These are phyloP conservation scores for Pelagia noctiluca DNA, from an alignment of 30 jellyfish, hydroid and myxozoan species.

Conservation along the genomic window DNA sequence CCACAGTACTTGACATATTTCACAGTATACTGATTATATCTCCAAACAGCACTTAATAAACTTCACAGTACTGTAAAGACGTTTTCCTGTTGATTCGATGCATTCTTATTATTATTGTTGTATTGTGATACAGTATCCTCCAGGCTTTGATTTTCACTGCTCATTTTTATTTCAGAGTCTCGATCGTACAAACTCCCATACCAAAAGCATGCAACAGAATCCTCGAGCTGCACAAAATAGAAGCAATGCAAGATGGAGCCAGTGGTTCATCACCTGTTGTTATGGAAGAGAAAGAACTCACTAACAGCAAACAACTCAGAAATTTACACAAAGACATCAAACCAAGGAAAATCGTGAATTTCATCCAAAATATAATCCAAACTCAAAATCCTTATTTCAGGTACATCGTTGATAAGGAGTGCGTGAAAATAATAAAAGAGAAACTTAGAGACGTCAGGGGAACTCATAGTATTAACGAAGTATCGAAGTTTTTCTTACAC, in stretches of 20 bases:
- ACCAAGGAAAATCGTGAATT: slow-evolving; percentile 9
- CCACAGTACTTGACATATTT: no score
- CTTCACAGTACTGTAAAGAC: no score
- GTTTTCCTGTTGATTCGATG: no score
- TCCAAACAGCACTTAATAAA: no score
- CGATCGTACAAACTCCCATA: slow-evolving; percentile 34
- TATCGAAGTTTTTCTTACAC: slow-evolving; percentile 39
- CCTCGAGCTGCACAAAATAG: no score
- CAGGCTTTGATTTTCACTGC: no score
- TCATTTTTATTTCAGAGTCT: slow-evolving; percentile 17
- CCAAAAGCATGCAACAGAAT: slow-evolving; percentile 35
- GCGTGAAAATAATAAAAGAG: slow-evolving; percentile 7
- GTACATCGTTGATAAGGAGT: slow-evolving; percentile 32
- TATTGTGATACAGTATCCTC: no score
- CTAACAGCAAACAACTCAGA: neutral
- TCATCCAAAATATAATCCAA: slow-evolving; percentile 20
- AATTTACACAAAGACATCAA: slow-evolving; percentile 15
- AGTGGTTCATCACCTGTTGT: neutral
- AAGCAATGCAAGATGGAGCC: slow-evolving; percentile 15
- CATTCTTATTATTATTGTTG: no score
- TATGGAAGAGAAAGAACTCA: neutral
- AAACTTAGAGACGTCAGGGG: slow-evolving; percentile 47
- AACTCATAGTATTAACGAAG: slow-evolving; percentile 30
- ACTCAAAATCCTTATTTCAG: slow-evolving; percentile 46
- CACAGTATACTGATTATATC: no score